Conservation (phyloP, 2,797 vertebrate genomes). For the Emys orbicularis region DNA sequence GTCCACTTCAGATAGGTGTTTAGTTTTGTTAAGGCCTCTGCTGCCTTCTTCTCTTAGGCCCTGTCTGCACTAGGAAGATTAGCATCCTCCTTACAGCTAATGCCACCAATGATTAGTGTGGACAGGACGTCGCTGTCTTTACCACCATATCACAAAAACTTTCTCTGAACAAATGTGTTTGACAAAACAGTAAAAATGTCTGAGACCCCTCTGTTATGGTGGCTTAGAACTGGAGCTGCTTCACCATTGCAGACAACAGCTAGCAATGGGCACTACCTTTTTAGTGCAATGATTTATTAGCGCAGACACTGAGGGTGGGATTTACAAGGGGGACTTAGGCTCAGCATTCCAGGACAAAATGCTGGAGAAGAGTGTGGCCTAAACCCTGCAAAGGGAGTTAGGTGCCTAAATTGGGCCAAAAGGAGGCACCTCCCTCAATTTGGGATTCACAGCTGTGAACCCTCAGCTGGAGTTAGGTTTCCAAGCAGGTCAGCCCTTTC, state of each 20-base stretch:
- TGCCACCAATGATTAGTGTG: not conserved
- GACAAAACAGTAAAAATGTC: not conserved
- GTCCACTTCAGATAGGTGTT: not conserved
- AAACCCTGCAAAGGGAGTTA: not conserved
- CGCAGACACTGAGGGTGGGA: not conserved
- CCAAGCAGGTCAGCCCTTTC: not conserved
- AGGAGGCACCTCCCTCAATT: not conserved
- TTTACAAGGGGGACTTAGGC: not conserved
- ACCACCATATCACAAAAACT: not conserved
- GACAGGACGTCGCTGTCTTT: not conserved
- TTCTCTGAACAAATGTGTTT: not conserved
- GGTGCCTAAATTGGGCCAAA: not conserved
- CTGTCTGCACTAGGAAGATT: not conserved
- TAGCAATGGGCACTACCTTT: not conserved
- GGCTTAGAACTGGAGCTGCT: not conserved
- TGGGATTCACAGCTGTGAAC: not conserved
- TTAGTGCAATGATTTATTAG: rapidly evolving
- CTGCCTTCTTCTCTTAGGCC: not conserved
- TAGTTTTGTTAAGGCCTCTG: not conserved
- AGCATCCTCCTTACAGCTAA: not conserved
- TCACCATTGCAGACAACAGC: not conserved
- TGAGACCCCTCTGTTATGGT: not conserved
- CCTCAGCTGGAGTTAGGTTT: not conserved
- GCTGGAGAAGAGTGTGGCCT: not conserved
- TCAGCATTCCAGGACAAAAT: not conserved